A percentile compares a stretch with the other conserved stretches of the same genome.
Conservation (phyloP, 2,797 vertebrate genomes). For the Sebastiscus albofasciatus region DNA sequence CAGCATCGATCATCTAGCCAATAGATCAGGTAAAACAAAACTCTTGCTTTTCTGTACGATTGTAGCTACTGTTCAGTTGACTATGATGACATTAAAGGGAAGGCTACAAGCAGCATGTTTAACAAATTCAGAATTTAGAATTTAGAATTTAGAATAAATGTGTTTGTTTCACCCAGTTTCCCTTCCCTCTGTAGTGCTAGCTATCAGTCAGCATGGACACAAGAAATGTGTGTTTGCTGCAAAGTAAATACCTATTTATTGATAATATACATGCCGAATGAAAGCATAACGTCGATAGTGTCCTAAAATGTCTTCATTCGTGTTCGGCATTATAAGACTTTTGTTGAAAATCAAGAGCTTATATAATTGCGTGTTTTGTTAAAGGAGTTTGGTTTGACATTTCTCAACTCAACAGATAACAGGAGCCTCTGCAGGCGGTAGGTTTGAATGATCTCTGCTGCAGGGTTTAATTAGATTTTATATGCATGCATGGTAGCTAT, state of each 20-base stretch:
- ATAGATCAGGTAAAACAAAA: background rate
- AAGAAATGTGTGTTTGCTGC: background rate
- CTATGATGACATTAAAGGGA: no score
- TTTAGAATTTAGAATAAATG: accelerated
- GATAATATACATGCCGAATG: background rate
- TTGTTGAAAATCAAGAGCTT: accelerated
- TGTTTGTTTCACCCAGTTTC: background rate
- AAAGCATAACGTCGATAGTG: accelerated
- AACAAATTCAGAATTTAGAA: background rate
- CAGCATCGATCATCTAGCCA: background rate
- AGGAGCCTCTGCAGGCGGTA: no score
- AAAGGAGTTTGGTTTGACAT: background rate
- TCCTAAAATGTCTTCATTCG: accelerated
- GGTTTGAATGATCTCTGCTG: no score
- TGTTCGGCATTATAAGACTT: accelerated
- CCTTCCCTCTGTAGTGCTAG: accelerated
- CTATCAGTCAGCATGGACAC: background rate
- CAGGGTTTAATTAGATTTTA: no score
- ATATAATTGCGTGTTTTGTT: background rate
- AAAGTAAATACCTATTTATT: background rate
- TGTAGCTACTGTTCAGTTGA: background rate
- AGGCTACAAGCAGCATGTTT: background rate
- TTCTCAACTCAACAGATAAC: background rate
- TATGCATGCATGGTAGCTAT: no score
- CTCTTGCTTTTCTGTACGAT: background rate